A percentile compares a stretch with the other conserved stretches of the same genome.
Evolutionary conservation across 2,113 vertebrate species (phyloP).

Genomic region (Antechinus flavipes): DNA sequence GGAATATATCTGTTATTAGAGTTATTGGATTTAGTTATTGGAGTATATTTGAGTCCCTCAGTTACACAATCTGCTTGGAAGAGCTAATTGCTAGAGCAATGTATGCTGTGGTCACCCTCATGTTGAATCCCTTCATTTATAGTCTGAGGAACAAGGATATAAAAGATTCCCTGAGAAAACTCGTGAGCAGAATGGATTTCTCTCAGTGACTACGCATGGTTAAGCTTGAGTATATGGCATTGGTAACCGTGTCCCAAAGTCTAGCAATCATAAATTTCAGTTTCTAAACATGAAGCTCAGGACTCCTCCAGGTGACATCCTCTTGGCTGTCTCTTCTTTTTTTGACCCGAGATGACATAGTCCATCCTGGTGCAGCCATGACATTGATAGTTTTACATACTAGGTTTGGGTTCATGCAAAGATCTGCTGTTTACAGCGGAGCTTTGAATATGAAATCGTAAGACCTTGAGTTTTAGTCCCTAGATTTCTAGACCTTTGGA

Average conservation of each 20-base stretch:
- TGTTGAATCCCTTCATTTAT: slow-evolving; percentile 72
- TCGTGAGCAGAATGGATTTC: background rate
- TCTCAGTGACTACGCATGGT: background rate
- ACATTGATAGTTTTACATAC: no score
- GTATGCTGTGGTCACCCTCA: slow-evolving; percentile 52
- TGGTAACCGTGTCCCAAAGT: no score
- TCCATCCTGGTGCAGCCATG: background rate
- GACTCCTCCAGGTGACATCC: background rate
- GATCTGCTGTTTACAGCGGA: background rate
- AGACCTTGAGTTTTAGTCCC: background rate
- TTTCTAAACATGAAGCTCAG: background rate
- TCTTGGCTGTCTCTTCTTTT: background rate
- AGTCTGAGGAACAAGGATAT: slow-evolving; percentile 66
- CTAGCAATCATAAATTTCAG: background rate
- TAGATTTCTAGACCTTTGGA: background rate
- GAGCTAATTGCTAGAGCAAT: slow-evolving; percentile 40
- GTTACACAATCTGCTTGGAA: slow-evolving; percentile 30
- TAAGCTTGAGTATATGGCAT: background rate
- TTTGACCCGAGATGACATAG: background rate
- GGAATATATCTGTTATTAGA: slow-evolving; percentile 5
- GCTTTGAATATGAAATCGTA: background rate
- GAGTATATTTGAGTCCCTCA: slow-evolving; percentile 59
- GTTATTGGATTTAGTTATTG: slow-evolving; percentile 58
- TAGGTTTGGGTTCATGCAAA: background rate
- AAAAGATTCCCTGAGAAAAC: slow-evolving; percentile 56